These are phyloP conservation scores for Misgurnus anguillicaudatus DNA, from an alignment of 2,113 vertebrate species.

Conservation along the genomic window DNA sequence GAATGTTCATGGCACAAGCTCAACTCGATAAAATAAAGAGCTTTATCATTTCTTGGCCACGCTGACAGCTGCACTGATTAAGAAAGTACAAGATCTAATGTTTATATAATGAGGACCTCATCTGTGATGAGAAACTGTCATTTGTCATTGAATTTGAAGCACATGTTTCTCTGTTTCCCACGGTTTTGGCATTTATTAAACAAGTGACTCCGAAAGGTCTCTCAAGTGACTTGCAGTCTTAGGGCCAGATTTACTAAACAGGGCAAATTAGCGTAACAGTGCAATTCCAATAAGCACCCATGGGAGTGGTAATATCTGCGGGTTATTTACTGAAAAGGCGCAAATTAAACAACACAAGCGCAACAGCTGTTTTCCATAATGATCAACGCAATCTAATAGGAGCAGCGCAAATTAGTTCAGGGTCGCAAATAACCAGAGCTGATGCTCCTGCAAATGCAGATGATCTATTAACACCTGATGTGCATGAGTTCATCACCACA, in stretches of 20 bases:
- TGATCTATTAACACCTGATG: too few species aligned
- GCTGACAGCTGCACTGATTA: slow-evolving; percentile 5
- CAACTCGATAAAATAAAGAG: slow-evolving; percentile 30
- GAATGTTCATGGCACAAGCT: slow-evolving; percentile 22
- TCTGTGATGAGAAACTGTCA: background rate
- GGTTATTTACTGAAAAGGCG: too few species aligned
- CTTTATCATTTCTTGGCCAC: slow-evolving; percentile 8
- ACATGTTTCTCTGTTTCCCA: background rate
- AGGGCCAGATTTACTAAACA: background rate
- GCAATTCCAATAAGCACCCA: too few species aligned
- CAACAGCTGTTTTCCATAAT: too few species aligned
- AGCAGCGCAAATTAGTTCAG: too few species aligned
- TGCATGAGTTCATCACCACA: too few species aligned
- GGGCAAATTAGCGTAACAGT: too few species aligned
- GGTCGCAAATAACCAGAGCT: too few species aligned
- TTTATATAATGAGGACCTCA: background rate
- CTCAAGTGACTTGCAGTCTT: background rate
- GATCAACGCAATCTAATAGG: too few species aligned
- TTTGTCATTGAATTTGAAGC: background rate
- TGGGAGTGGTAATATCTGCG: too few species aligned
- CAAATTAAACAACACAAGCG: too few species aligned
- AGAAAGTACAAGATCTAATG: background rate
- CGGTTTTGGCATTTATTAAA: background rate
- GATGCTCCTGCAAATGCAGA: too few species aligned
- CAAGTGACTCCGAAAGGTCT: background rate